phyloP scores from a whole-genome alignment of 92 coral and sea anemone species.

The Desmophyllum pertusum region DNA sequence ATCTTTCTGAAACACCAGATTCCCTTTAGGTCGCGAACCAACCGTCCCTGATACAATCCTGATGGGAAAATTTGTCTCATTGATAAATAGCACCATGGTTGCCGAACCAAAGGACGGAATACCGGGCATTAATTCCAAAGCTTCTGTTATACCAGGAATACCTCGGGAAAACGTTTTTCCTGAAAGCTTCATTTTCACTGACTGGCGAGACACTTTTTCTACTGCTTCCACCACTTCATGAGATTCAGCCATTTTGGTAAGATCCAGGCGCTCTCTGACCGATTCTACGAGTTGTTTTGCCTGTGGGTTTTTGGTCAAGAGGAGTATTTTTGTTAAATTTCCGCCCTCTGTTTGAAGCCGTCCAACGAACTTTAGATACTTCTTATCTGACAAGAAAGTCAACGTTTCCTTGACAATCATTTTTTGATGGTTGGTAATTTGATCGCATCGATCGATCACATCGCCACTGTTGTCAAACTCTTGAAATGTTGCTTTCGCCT shows the following conservation, averaged over 20 bases:
- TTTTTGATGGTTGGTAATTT: not conserved
- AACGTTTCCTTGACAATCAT: too few species aligned
- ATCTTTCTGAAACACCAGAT: constrained; percentile 38
- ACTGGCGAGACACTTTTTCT: too few species aligned
- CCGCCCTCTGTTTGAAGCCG: too few species aligned
- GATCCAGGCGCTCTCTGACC: not conserved
- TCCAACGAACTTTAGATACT: too few species aligned
- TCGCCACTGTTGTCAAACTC: not conserved
- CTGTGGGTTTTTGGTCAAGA: constrained; percentile 13
- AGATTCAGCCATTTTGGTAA: constrained; percentile 16
- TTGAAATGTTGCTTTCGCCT: constrained; percentile 21
- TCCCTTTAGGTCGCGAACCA: constrained; percentile 17
- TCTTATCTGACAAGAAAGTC: too few species aligned
- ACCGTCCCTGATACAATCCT: constrained; percentile 48
- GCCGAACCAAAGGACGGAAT: not conserved
- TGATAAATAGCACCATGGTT: constrained; percentile 35
- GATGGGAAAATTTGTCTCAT: constrained; percentile 42
- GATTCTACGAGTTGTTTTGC: constrained; percentile 9
- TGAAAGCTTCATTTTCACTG: not conserved
- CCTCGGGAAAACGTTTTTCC: not conserved
- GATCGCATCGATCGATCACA: not conserved
- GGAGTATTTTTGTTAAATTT: constrained; percentile 20
- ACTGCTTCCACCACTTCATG: not conserved
- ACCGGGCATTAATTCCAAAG: too few species aligned
- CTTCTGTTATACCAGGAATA: not conserved